phyloP scores from a whole-genome alignment of 2,113 vertebrate species.

The Rhynchomys soricoides region DNA sequence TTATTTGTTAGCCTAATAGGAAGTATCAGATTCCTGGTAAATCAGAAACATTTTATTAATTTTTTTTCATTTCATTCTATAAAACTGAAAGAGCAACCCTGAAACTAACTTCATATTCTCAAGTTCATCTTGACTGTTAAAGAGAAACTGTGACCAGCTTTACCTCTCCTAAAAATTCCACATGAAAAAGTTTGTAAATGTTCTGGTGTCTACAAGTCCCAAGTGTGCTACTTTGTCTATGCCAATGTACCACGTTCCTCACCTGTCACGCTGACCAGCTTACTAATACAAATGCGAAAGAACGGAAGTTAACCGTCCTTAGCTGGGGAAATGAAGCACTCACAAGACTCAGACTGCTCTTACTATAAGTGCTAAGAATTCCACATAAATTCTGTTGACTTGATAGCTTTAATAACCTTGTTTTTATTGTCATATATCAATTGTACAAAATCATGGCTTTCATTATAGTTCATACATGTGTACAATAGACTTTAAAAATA shows the following conservation, averaged over 20 bases:
- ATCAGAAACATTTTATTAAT: conserved; percentile 1
- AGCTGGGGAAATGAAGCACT: neutral
- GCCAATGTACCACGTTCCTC: neutral
- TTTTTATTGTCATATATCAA: neutral
- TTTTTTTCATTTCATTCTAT: neutral
- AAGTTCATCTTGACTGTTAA: neutral
- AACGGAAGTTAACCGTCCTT: neutral
- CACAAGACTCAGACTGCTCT: conserved; percentile 5
- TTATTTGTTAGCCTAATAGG: neutral
- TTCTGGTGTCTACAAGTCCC: conserved; percentile 1
- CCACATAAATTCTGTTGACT: neutral
- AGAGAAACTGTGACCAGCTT: neutral
- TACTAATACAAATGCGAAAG: neutral
- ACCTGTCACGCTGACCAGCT: neutral
- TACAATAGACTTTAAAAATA: neutral
- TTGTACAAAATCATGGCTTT: neutral
- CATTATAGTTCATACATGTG: neutral
- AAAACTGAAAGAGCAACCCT: conserved; percentile 17
- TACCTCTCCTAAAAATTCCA: neutral
- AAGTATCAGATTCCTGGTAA: neutral
- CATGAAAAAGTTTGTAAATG: neutral
- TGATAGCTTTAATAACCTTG: neutral
- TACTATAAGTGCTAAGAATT: neutral
- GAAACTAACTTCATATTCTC: neutral
- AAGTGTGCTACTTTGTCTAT: neutral